A percentile compares a stretch with the other conserved stretches of the same genome.
These are phyloP conservation scores for Sipha maydis DNA, from an alignment of 2,888 invertebrate species.

Conservation along the genomic window DNA sequence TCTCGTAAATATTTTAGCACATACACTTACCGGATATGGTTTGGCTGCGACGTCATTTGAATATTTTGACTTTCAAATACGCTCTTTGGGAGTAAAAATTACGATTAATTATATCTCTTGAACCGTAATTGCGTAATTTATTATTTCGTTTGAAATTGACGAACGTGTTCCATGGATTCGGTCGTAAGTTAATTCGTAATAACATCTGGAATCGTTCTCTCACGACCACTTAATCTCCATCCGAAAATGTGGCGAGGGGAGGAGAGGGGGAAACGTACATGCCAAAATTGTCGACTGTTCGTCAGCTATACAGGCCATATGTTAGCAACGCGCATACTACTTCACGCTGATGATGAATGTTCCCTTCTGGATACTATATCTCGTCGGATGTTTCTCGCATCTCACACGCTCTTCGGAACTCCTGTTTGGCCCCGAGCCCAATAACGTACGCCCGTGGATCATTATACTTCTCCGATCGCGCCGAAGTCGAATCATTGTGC, in stretches of 20 bases:
- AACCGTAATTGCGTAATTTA: slow-evolving; percentile 9
- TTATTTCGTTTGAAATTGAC: slow-evolving; percentile 18
- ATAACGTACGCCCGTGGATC: not conserved
- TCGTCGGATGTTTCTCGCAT: slow-evolving; percentile 10
- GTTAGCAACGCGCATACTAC: slow-evolving; percentile 13
- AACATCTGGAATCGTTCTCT: slow-evolving; percentile 55
- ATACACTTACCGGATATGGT: not conserved
- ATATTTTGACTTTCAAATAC: not conserved
- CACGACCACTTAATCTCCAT: slow-evolving; percentile 46
- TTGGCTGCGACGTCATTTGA: not conserved
- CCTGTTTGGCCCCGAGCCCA: slow-evolving; percentile 16
- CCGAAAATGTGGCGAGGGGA: not conserved
- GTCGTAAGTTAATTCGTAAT: slow-evolving; percentile 37
- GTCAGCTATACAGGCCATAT: slow-evolving; percentile 37
- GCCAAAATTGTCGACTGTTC: slow-evolving; percentile 45
- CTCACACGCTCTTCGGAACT: not conserved
- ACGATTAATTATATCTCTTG: not conserved
- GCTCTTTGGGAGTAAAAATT: not conserved
- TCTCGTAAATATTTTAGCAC: too few relatives aligned
- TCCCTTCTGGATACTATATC: slow-evolving; percentile 15
- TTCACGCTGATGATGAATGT: slow-evolving; percentile 46
- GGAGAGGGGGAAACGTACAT: not conserved
- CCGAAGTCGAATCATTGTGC: too few relatives aligned
- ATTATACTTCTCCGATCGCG: not conserved
- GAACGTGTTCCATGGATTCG: not conserved